A percentile compares a stretch with the other conserved stretches of the same genome.
These are phyloP conservation scores for Lasiurus cinereus DNA, from an alignment of 2,113 vertebrate genomes.

Conservation along the genomic window DNA sequence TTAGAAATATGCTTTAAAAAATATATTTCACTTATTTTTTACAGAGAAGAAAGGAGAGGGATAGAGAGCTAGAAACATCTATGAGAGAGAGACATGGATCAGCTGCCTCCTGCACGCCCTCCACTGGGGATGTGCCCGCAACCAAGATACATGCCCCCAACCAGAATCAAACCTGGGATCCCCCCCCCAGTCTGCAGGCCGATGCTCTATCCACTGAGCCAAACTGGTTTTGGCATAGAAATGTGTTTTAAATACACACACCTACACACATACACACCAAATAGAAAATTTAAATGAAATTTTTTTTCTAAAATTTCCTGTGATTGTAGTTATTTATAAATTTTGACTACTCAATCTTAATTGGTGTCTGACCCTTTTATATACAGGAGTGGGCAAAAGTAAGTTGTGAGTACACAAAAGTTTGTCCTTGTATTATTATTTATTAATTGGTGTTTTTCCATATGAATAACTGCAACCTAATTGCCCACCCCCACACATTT, in stretches of 20 bases:
- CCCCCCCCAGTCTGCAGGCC: too few species aligned
- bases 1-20: neutral
- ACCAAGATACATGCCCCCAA: too few species aligned
- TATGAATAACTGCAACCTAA: neutral
- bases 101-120: too few species aligned
- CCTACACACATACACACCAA: neutral
- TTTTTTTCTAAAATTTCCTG: neutral
- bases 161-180: too few species aligned
- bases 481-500: neutral
- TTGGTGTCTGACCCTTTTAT: neutral
- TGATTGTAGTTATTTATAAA: slow-evolving; percentile 21
- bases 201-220: too few species aligned
- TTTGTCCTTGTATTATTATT: neutral
- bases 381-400: neutral
- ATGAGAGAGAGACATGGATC: too few species aligned
- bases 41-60: too few species aligned
- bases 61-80: too few species aligned
- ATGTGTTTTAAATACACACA: neutral
- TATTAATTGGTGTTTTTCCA: neutral
- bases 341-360: neutral
- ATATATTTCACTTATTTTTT: too few species aligned
- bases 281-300: slow-evolving; percentile 28
- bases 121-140: too few species aligned
- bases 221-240: too few species aligned
- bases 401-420: neutral